Percentiles rank a stretch among this genome's conserved stretches.
These are phyloP conservation scores for Coelinius sp. DNA, from an alignment of 2,888 invertebrate genomes.

Conservation along the genomic window DNA sequence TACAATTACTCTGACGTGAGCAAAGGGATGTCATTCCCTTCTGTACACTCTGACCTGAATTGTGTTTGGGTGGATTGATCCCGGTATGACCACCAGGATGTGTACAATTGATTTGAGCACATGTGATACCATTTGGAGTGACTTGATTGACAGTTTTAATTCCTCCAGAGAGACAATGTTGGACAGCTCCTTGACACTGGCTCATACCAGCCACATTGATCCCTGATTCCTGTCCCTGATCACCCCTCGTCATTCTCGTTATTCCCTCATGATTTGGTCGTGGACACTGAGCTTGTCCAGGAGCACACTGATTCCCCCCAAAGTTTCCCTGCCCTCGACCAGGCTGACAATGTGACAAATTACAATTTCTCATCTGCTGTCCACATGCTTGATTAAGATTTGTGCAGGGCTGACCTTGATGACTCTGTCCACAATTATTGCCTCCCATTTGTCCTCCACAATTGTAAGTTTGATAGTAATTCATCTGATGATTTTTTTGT, in stretches of 20 bases:
- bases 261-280: slow-evolving; percentile 26
- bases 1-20: slow-evolving; percentile 48
- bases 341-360: slow-evolving; percentile 56
- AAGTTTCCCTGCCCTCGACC: slow-evolving; percentile 49
- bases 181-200: slow-evolving; percentile 68
- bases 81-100: not conserved
- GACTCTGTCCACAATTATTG: slow-evolving; percentile 53
- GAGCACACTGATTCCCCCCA: slow-evolving; percentile 52
- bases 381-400: slow-evolving; percentile 18
- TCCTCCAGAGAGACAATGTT: no score
- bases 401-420: slow-evolving; percentile 54
- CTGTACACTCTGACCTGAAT: slow-evolving; percentile 49
- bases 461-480: slow-evolving; percentile 60
- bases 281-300: slow-evolving; percentile 44
- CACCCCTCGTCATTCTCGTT: not conserved
- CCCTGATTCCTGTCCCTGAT: slow-evolving; percentile 38
- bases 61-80: not conserved
- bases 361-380: slow-evolving; percentile 55
- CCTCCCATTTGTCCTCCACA: slow-evolving; percentile 58
- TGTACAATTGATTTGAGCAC: not conserved
- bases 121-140: slow-evolving; percentile 62
- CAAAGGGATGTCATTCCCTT: slow-evolving; percentile 40
- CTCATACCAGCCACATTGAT: slow-evolving; percentile 67
- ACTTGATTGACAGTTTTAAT: slow-evolving; percentile 15
- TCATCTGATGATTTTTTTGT: slow-evolving; percentile 56